A percentile compares a stretch with the other conserved stretches of the same genome.
These are phyloP conservation scores for Temnopleurus reevesii DNA, from an alignment of 53 echinoderm and acorn worm species.

Conservation along the genomic window DNA sequence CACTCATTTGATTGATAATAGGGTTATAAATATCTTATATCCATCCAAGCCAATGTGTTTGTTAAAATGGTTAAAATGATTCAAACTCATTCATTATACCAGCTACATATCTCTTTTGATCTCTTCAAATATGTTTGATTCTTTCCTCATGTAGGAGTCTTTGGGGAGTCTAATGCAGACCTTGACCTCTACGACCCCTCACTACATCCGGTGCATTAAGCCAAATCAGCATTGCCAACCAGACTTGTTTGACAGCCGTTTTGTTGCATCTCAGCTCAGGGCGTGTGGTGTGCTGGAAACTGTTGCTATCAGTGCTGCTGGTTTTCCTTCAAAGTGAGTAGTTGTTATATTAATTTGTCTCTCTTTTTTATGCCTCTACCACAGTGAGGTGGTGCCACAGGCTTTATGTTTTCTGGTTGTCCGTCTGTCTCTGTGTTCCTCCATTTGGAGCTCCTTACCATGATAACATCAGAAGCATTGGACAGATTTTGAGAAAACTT, in stretches of 20 bases:
- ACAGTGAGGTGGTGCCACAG: no score
- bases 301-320: slow-evolving; percentile 82
- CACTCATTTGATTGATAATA: no score
- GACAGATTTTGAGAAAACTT: no score
- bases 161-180: slow-evolving; percentile 79
- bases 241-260: slow-evolving; percentile 70
- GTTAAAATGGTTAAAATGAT: no score
- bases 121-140: neutral
- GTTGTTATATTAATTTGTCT: no score
- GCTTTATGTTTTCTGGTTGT: no score
- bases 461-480: no score
- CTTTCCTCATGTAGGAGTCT: slow-evolving; percentile 76
- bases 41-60: no score
- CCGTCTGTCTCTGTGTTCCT: no score
- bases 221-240: slow-evolving; percentile 75
- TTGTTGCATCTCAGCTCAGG: slow-evolving; percentile 82
- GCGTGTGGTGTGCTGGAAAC: slow-evolving; percentile 98
- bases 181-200: slow-evolving; percentile 73
- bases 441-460: no score
- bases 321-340: slow-evolving; percentile 92
- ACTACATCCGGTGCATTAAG: slow-evolving; percentile 88
- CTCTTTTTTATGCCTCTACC: no score
- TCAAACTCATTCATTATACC: neutral
- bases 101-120: neutral
- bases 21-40: no score